Base-by-base conservation (phyloP, 2,888 invertebrate genomes). In the Hypomecis atomaria region DNA sequence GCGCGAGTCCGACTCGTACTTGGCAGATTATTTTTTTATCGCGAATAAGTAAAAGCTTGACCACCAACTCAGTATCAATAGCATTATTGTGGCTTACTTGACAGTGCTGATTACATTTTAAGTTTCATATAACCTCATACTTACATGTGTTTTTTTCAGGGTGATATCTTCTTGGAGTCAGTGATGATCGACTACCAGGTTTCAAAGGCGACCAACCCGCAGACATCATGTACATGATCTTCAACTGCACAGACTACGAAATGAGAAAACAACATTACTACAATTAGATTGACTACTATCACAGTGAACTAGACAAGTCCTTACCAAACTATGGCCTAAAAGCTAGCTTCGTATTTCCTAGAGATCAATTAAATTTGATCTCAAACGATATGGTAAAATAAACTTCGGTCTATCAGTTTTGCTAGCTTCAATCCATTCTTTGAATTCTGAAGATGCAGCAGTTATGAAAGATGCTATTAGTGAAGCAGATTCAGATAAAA, bases 111-210 rank as follows among this genome's bases (percentile, higher is more conserved):
- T 23, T 23, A 23, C 3, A 23, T 23, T 23, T 23, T 2, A 23
- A 23, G 23, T 23, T 23, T 23, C 3, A 9, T 44, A 23, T 11
- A 11, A 33, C 33, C 10, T 33, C 8, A 13, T 34, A n/a, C 4
- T 33, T n/a, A 5, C 11, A 11, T 49, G 36, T 36, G 8, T 49
- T 6, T 0, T 1, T 79, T 79, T 34, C 74, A 82, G 80, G 71
- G 62, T 1, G 71, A 74, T 0, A 60, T 53, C 6, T 63, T 76
- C 5, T 54, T 67, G 0, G 70, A 75, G 23, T 71, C 71, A 4
- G 68, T 80, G 4, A 71, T 81, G 65, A 79, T 83, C 10, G 81
- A 83, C 59, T 83, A 82, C 57, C 82, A 83, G 59, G 5, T 77
- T 0, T 67, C 78, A 0, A 71, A 63, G 11, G 71, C 73, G 33